Evolutionary conservation across 1,140 invertebrate species (phyloP), one percentile per base, ranked within the genome.

Genomic region (Hypsibius dujardini): DNA sequence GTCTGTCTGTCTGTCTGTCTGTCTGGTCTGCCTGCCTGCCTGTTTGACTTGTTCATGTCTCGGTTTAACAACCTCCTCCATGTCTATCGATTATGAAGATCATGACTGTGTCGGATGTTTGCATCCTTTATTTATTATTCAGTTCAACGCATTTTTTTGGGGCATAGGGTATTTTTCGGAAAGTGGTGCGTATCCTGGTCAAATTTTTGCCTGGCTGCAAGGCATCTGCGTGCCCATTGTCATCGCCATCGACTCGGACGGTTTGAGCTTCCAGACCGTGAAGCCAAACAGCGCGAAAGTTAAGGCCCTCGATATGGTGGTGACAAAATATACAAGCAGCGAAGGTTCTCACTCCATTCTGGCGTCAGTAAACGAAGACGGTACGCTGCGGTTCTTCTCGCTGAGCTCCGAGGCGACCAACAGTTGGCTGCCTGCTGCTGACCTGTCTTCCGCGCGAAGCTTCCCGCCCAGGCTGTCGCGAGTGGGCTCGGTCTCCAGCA

Each of bases 321-420:
- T 67, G 3, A 67, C 7, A 3, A 67, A 67, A 42, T 42, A 67
- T 42, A 14, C 62, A 3, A 42, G 3, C 7, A 14, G 3, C 45
- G 50, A 56, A 7, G 50, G 50, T 7, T n/a, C 50, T n/a, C 62
- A 67, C 12, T 3, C 62, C 7, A 67, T 67, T 42, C 42, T 67
- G 62, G 62, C 62, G 12, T 67, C 62, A 3, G 7, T 67, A 42
- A 67, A 67, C 62, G 62, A 67, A 67, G 62, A 67, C 62, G 62
- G 62, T 67, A 67, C 62, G 7, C 62, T 67, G 7, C 12, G 45
- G 62, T 67, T 67, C 62, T 67, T 3, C 42, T 7, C 62, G 3
- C 42, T 67, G 7, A 7, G 45, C 7, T 14, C 7, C 62, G 62
- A 67, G 7, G 3, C 40, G 40, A 40, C 40, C 3, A 40, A 3